Conservation (phyloP, 2,888 invertebrate species). For the Platycheirus albimanus region DNA sequence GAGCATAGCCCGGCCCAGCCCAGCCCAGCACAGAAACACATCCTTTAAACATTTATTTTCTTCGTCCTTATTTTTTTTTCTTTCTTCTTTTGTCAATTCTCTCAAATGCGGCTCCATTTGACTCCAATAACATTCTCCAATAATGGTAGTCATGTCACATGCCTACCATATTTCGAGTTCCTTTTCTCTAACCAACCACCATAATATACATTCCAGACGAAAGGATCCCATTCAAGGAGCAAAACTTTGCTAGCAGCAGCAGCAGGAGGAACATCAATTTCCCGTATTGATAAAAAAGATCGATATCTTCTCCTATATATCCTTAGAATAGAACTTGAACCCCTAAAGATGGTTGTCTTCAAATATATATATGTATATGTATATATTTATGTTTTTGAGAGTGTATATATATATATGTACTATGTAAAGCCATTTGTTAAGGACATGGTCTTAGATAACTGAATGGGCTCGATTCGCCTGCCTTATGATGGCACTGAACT, state of each 20-base stretch:
- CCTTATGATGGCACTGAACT: constrained; percentile 33
- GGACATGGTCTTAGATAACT: constrained; percentile 56
- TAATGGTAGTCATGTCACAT: constrained; percentile 71
- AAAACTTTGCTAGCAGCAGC: constrained; percentile 6
- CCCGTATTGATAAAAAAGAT: constrained; percentile 66
- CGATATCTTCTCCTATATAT: constrained; percentile 49
- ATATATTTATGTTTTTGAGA: neutral
- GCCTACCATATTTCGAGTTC: constrained; percentile 60
- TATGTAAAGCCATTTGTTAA: constrained; percentile 48
- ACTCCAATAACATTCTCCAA: constrained; percentile 51
- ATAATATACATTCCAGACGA: constrained; percentile 42
- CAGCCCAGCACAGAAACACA: neutral
- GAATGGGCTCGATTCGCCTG: constrained; percentile 20
- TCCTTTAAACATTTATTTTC: constrained; percentile 10
- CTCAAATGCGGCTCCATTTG: constrained; percentile 44
- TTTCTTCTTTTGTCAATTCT: neutral
- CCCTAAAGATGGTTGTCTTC: constrained; percentile 48
- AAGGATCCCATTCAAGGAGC: constrained; percentile 26
- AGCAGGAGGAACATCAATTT: constrained; percentile 61
- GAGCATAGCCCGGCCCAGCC: too few relatives aligned
- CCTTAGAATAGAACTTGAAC: constrained; percentile 61
- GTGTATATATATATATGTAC: neutral
- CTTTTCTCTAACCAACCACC: constrained; percentile 25
- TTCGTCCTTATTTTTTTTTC: neutral
- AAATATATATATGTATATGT: constrained; percentile 24